Conservation (phyloP, 2,888 invertebrate species). For the Harpagoxenus sublaevis region DNA sequence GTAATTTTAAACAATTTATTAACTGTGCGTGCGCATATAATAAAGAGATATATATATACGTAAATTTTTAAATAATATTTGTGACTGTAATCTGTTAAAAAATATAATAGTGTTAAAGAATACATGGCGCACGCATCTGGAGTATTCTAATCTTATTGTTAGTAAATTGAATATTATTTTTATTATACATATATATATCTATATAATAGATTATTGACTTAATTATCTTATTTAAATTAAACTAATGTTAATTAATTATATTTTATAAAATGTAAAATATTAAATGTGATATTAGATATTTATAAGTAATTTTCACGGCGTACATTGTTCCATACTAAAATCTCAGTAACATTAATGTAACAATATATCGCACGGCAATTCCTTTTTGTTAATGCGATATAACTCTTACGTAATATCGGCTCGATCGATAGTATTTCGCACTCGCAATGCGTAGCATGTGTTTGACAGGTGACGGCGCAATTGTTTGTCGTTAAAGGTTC, state of each 20-base stretch:
- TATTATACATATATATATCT: too few relatives aligned
- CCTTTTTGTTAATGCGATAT: slow-evolving; percentile 41
- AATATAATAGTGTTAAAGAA: not conserved
- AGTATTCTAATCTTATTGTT: not conserved
- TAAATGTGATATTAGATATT: not conserved
- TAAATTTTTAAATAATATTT: not conserved
- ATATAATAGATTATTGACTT: not conserved
- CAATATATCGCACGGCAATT: not conserved
- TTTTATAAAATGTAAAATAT: not conserved
- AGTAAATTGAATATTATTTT: not conserved
- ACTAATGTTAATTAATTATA: not conserved
- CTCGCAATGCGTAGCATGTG: slow-evolving; percentile 56
- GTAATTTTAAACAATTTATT: not conserved
- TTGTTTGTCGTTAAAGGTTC: slow-evolving; percentile 62
- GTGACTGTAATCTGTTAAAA: not conserved
- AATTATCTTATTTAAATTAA: not conserved
- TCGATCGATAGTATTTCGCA: slow-evolving; percentile 46
- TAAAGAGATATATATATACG: not conserved
- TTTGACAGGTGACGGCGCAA: slow-evolving; percentile 70
- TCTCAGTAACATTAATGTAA: slow-evolving; percentile 2
- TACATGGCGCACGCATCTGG: not conserved
- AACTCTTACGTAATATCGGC: slow-evolving; percentile 53
- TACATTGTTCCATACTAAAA: not conserved
- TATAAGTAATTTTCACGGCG: not conserved
- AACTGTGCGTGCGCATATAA: not conserved